A percentile compares a stretch with the other conserved stretches of the same genome.
Evolutionary conservation across 2,888 invertebrate species (phyloP).

Genomic region (Molanna angustata): DNA sequence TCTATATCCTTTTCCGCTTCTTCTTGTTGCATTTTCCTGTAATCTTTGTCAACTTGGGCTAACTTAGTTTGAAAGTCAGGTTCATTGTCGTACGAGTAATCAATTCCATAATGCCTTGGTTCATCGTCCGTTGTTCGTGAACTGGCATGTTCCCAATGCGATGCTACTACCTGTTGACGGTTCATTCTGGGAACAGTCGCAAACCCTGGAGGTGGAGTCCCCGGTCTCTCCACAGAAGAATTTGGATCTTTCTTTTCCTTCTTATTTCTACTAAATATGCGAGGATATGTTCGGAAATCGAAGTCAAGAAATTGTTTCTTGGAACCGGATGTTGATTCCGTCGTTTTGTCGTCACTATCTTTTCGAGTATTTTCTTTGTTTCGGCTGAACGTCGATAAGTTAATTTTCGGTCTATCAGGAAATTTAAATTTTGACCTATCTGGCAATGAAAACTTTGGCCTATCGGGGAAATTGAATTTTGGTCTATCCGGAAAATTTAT

Average conservation of each 20-base stretch:
- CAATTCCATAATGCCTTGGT: constrained; percentile 41
- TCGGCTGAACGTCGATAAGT: constrained; percentile 60
- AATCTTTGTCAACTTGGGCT: constrained; percentile 49
- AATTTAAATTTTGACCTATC: constrained; percentile 62
- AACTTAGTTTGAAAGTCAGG: constrained; percentile 40
- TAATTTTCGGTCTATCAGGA: constrained; percentile 62
- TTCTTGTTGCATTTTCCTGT: constrained; percentile 56
- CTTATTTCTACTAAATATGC: constrained; percentile 55
- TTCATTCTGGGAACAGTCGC: constrained; percentile 60
- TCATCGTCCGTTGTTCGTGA: constrained; percentile 53
- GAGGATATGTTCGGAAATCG: constrained; percentile 76
- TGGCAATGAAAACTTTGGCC: constrained; percentile 52
- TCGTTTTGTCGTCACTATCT: constrained; percentile 45
- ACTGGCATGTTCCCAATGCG: constrained; percentile 33
- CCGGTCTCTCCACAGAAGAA: constrained; percentile 56
- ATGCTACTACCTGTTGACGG: constrained; percentile 24
- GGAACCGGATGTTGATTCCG: constrained; percentile 52
- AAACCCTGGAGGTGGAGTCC: constrained; percentile 63
- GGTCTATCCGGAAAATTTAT: constrained; percentile 63
- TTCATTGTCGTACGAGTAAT: constrained; percentile 30
- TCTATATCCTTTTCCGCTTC: constrained; percentile 55
- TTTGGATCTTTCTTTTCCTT: constrained; percentile 50
- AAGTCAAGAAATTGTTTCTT: constrained; percentile 63
- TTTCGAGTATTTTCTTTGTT: constrained; percentile 49
- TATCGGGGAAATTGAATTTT: constrained; percentile 54